Percentiles rank a stretch among this genome's conserved stretches.
These are phyloP conservation scores for Atherinomorus stipes DNA, from an alignment of 2,113 vertebrate species.

Conservation along the genomic window DNA sequence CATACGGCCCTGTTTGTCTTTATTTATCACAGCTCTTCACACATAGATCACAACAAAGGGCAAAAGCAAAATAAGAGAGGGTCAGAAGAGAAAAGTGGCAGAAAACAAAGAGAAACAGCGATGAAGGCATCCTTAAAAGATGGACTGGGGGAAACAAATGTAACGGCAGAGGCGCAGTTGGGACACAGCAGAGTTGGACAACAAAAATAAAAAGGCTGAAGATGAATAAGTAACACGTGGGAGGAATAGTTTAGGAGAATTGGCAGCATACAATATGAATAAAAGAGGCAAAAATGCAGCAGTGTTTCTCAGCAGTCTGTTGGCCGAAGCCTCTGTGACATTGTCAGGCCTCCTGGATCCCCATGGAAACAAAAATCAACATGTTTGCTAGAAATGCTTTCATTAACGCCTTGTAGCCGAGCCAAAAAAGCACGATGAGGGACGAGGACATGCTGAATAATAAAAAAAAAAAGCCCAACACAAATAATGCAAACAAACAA, in stretches of 20 bases:
- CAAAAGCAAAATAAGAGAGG: constrained; percentile 57
- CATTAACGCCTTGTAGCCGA: constrained; percentile 60
- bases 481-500: constrained; percentile 74
- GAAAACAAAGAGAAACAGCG: constrained; percentile 34
- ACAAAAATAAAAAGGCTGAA: constrained; percentile 4
- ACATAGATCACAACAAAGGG: constrained; percentile 63
- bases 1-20: constrained; percentile 61
- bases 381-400: constrained; percentile 74
- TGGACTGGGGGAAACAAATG: not conserved
- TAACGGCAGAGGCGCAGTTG: not conserved
- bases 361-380: constrained; percentile 74
- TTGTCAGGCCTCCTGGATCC: constrained; percentile 67
- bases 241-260: constrained; percentile 15
- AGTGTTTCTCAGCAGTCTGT: constrained; percentile 46
- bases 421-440: constrained; percentile 60
- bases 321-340: constrained; percentile 72
- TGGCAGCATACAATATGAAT: not conserved
- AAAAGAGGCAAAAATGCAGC: constrained; percentile 23
- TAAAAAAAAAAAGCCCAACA: constrained; percentile 57
- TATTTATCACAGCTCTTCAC: constrained; percentile 81
- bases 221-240: not conserved
- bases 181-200: not conserved
- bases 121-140: constrained; percentile 35
- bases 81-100: constrained; percentile 34
- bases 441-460: constrained; percentile 42